These are phyloP conservation scores for Drosophila bunnanda DNA, from an alignment of 2,888 invertebrate genomes.

Conservation along the genomic window DNA sequence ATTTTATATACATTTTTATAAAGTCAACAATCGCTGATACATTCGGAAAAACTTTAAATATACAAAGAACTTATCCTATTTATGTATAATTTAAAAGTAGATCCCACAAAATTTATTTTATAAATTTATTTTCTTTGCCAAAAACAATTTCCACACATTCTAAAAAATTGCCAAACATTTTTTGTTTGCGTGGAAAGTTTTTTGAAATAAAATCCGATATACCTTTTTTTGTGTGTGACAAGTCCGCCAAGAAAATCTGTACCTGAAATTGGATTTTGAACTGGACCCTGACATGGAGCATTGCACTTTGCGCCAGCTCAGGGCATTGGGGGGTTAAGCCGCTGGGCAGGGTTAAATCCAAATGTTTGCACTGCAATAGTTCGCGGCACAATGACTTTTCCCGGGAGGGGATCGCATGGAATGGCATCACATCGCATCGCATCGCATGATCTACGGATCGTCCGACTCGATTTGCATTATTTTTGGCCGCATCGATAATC, in stretches of 20 bases:
- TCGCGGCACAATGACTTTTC: conserved; percentile 51
- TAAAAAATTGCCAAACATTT: neutral
- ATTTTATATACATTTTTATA: too few species aligned
- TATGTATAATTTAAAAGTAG: too few species aligned
- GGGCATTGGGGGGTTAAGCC: conserved; percentile 20
- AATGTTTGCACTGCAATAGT: conserved; percentile 68
- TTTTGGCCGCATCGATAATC: conserved; percentile 53
- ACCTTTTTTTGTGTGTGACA: neutral
- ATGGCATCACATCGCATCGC: conserved; percentile 2
- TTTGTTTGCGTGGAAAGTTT: conserved; percentile 1
- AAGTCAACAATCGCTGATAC: too few species aligned
- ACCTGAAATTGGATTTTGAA: conserved; percentile 52
- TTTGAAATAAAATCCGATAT: too few species aligned
- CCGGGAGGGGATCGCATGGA: neutral
- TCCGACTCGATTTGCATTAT: conserved; percentile 60
- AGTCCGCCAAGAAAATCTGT: neutral
- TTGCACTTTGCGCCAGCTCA: conserved; percentile 12
- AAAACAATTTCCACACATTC: neutral
- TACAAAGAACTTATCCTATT: too few species aligned
- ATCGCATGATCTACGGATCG: conserved; percentile 45
- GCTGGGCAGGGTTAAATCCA: neutral
- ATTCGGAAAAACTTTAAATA: too few species aligned
- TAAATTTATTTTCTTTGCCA: fast-evolving
- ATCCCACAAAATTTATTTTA: neutral
- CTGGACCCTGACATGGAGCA: conserved; percentile 22